Conservation (phyloP, 2,888 invertebrate genomes). For the Drosophila hawaiiensis region DNA sequence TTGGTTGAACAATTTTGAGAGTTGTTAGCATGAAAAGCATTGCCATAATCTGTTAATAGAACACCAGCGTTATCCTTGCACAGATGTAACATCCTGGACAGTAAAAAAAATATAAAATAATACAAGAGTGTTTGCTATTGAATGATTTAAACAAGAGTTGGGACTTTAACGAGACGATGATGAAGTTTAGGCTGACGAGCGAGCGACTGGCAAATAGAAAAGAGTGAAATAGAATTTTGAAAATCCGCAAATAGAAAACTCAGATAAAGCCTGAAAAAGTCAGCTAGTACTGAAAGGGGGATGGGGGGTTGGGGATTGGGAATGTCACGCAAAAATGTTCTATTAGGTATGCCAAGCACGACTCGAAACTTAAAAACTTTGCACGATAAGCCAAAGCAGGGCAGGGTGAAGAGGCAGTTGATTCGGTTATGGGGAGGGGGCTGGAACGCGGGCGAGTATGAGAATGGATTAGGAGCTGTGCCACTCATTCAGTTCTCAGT, state of each 20-base stretch:
- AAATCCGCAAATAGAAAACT: conserved; percentile 71
- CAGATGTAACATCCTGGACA: neutral
- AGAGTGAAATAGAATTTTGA: conserved; percentile 59
- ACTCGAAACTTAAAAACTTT: conserved; percentile 81
- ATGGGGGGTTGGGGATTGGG: neutral
- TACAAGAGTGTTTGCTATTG: conserved; percentile 8
- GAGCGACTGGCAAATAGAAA: conserved; percentile 26
- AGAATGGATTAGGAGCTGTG: conserved; percentile 40
- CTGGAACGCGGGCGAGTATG: neutral
- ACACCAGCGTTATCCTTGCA: conserved; percentile 15
- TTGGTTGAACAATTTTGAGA: neutral
- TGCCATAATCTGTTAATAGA: neutral
- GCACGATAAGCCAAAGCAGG: conserved; percentile 73
- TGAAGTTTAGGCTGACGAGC: conserved; percentile 12
- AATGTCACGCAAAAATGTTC: conserved; percentile 52
- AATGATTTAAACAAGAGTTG: conserved; percentile 49
- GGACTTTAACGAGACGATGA: conserved; percentile 8
- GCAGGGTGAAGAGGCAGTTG: no score
- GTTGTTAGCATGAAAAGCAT: neutral
- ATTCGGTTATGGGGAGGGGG: no score
- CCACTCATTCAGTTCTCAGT: conserved; percentile 45
- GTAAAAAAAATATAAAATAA: neutral
- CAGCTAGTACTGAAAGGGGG: conserved; percentile 23
- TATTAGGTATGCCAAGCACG: conserved; percentile 81
- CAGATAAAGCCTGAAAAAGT: conserved; percentile 1